Evolutionary conservation across 2,888 invertebrate genomes (phyloP).

Genomic region (Nematopogon swammerdamellus): DNA sequence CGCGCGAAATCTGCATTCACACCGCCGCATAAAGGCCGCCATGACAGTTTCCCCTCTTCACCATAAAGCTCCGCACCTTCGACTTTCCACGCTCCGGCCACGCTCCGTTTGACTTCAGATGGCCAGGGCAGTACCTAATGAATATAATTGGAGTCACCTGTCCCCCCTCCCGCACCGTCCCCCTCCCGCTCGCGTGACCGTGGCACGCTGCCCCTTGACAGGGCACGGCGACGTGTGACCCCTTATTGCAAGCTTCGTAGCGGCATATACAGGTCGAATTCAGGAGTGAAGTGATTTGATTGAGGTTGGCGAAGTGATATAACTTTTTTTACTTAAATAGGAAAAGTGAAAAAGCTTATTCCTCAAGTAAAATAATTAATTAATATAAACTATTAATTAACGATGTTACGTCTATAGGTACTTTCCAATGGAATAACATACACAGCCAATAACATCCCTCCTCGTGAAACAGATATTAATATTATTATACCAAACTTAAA

Average conservation of each 20-base stretch:
- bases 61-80: background rate
- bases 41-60: too few species aligned
- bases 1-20: background rate
- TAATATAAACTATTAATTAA: too few species aligned
- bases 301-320: too few species aligned
- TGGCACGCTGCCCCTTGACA: background rate
- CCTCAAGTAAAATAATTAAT: too few species aligned
- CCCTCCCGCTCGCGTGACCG: background rate
- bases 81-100: conserved; percentile 22
- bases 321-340: too few species aligned
- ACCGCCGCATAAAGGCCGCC: too few species aligned
- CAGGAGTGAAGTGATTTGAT: background rate
- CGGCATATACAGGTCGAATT: background rate
- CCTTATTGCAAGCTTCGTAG: background rate
- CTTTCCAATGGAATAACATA: too few species aligned
- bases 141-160: conserved; percentile 54
- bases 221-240: background rate
- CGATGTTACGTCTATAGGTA: too few species aligned
- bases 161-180: conserved; percentile 18
- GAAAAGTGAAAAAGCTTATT: too few species aligned
- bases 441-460: too few species aligned
- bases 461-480: too few species aligned
- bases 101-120: conserved; percentile 18
- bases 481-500: too few species aligned
- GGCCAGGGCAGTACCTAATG: conserved; percentile 14